These are phyloP conservation scores for Stegodyphus mimosarum DNA, from an alignment of 1,140 invertebrate species.

Conservation along the genomic window DNA sequence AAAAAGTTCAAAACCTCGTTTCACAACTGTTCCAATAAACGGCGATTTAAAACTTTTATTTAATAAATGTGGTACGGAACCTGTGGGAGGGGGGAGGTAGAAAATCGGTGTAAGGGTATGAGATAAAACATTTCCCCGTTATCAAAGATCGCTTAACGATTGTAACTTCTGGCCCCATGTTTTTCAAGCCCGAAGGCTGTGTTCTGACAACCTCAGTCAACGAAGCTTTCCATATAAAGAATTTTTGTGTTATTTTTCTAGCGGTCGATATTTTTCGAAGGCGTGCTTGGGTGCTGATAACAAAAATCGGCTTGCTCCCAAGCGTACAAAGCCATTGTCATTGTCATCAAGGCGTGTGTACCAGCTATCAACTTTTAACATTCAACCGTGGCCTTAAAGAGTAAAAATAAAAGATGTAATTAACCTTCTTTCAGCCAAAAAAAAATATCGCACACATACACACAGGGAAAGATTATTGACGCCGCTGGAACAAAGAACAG, in stretches of 20 bases:
- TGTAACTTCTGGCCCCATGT: neutral
- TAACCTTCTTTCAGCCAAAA: too few species aligned
- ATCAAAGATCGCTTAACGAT: slow-evolving; percentile 10
- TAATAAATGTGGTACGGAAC: too few species aligned
- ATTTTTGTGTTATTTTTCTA: neutral
- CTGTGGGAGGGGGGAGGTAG: too few species aligned
- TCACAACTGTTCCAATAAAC: too few species aligned
- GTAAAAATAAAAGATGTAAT: neutral
- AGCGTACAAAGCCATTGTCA: slow-evolving; percentile 3
- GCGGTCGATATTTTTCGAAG: slow-evolving; percentile 37
- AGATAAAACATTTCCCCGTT: slow-evolving; percentile 17
- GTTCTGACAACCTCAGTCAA: too few species aligned
- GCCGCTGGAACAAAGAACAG: too few species aligned
- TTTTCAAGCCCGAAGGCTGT: neutral
- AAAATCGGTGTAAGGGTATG: neutral
- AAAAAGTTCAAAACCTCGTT: too few species aligned
- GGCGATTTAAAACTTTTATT: too few species aligned
- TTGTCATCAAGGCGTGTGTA: slow-evolving; percentile 3
- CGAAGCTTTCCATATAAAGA: neutral
- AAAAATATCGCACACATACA: too few species aligned
- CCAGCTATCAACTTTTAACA: slow-evolving; percentile 16
- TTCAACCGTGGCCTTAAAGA: slow-evolving; percentile 1
- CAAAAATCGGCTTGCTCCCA: slow-evolving; percentile 44
- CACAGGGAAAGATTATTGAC: too few species aligned
- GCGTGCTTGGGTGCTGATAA: slow-evolving; percentile 30